Conservation (phyloP, 2,797 vertebrate genomes). For the Mormyrus proboscirostris region DNA sequence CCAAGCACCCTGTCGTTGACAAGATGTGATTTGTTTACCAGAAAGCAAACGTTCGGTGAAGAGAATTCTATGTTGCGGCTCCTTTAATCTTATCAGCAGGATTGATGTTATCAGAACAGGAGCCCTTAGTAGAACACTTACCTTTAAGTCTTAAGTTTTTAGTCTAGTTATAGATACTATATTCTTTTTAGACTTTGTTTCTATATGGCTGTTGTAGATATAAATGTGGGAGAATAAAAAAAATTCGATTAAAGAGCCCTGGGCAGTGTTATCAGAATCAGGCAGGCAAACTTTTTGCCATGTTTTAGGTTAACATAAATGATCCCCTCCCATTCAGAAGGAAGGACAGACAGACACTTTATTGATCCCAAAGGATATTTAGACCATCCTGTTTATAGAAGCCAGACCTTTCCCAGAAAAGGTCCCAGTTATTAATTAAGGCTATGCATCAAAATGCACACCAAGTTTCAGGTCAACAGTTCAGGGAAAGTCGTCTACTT, state of each 20-base stretch:
- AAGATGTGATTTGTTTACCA: neutral
- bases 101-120: neutral
- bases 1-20: neutral
- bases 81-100: neutral
- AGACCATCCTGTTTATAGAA: neutral
- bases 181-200: neutral
- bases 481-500: neutral
- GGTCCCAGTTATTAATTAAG: neutral
- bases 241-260: neutral
- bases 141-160: neutral
- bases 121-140: neutral
- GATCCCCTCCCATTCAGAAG: neutral
- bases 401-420: neutral
- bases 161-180: neutral
- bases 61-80: neutral
- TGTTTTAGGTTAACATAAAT: neutral
- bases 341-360: neutral
- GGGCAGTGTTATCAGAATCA: neutral
- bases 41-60: neutral
- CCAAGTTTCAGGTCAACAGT: neutral
- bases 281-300: neutral
- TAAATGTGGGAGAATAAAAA: neutral
- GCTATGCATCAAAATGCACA: no score
- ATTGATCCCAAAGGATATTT: no score
- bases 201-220: neutral